Conservation (phyloP, 2,113 vertebrate species). For the Microcebus murinus region DNA sequence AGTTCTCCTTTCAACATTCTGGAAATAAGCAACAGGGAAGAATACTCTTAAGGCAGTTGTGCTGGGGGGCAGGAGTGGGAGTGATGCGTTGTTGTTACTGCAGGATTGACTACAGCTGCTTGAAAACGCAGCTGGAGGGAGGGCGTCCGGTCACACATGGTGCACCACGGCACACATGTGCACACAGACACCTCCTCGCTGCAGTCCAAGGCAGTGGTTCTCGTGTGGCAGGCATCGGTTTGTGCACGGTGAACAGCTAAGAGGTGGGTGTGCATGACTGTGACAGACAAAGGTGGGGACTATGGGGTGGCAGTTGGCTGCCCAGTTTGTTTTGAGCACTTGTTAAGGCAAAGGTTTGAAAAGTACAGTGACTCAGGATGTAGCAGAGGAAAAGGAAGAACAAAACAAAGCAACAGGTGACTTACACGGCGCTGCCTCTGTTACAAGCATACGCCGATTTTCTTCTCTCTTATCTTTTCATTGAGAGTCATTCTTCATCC, state of each 20-base stretch:
- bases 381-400: not conserved
- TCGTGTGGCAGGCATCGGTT: not conserved
- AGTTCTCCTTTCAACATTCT: slow-evolving; percentile 51
- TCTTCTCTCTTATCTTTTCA: not conserved
- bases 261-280: not conserved
- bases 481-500: not conserved
- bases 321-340: not conserved
- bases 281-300: not conserved
- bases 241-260: not conserved
- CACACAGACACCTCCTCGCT: not conserved
- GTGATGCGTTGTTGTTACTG: not conserved
- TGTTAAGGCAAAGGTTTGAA: not conserved
- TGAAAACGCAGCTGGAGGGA: slow-evolving; percentile 4
- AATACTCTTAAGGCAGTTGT: not conserved
- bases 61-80: slow-evolving; percentile 21
- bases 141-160: not conserved
- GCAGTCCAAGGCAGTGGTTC: not conserved
- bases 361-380: not conserved
- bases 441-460: not conserved
- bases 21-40: slow-evolving; percentile 50
- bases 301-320: not conserved
- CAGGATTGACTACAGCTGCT: not conserved
- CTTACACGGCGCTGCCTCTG: not conserved
- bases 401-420: not conserved
- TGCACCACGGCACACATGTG: not conserved